Base-by-base conservation (phyloP, 2,888 invertebrate genomes). In the Aphelenchoides bicaudatus region DNA sequence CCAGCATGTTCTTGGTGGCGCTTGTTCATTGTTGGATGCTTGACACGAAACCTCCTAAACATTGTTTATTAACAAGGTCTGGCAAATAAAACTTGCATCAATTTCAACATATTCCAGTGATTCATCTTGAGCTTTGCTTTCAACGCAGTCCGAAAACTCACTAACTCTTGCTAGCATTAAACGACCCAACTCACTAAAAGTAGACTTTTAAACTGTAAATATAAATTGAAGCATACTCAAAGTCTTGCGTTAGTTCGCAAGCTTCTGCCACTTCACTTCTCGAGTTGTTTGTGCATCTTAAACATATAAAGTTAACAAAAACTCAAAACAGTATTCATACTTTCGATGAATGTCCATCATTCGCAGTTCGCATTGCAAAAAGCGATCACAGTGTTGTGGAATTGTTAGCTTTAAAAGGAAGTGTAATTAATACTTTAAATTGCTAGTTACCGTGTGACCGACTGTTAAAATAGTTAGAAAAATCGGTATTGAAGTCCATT, bases 311-410 rank as follows among this genome's bases (percentile, higher is more conserved):
- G n/a, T n/a, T n/a, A n/a, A n/a, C n/a, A n/a, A n/a, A n/a, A n/a
- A n/a, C n/a, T n/a, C n/a, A n/a, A n/a, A n/a, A n/a, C n/a, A n/a
- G n/a, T n/a, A n/a, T n/a, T n/a, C n/a, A n/a, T n/a, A n/a, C n/a
- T n/a, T n/a, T 37, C 66, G 50, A 28, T 62, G 62, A 29, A 62
- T 39, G 25, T 50, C 61, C 66, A 62, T 62, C 66, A 62, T 66
- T 27, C 66, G 57, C 60, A 34, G 58, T 37, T 62, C 62, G 25
- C 62, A 62, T n/a, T 39, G 39, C 5, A 62, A 39, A 30, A 62
- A 67, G 23, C 50, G 16, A 21, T 60, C 49, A 28, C 58, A 58
- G 19, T 27, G 56, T 3, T 51, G n/a, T n/a, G n/a, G n/a, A n/a
- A n/a, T n/a, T n/a, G n/a, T n/a, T n/a, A n/a, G n/a, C n/a, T n/a